Evolutionary conservation across 2,797 vertebrate species (phyloP), one percentile per base, ranked within the genome.

Genomic region (Hypotaenidia philippensis): DNA sequence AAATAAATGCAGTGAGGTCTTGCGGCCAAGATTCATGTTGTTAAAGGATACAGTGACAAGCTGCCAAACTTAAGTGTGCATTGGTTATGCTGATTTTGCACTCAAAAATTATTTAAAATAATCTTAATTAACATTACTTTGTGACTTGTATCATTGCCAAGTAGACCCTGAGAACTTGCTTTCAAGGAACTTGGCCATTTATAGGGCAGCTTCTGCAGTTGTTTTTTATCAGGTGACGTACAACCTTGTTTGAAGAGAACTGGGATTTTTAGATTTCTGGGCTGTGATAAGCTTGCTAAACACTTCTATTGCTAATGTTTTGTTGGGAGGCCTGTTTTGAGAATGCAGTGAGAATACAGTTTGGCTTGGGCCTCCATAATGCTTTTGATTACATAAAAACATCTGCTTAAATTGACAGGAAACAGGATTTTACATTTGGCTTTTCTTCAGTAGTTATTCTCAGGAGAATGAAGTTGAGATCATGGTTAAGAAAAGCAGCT

Each of bases 401-500:
- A 97, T 97, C 96, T 97, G 96, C 91, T 96, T 95, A 84, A 92
- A 94, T 96, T 96, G 92, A 96, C 97, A 96, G 94, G 96, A 97
- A 97, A 93, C 66, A 87, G 94, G 86, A 86, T 96, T 97, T 98
- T 97, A 87, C 93, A 95, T 97, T 95, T 96, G 96, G 94, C 95
- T 93, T 95, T 96, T 97, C 96, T 96, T 97, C 94, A 96, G 50
- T 96, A 93, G 85, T 90, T 90, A 95, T 87, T 96, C 95, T 95
- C 97, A 80, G 85, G 94, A 97, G 95, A 93, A 93, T 90, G 78
- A 92, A 96, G 92, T 96, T 97, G 96, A 97, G 94, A 94, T 97
- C 91, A 95, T 94, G 92, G 95, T 96, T 97, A 97, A 95, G 90
- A 95, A 97, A 97, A 97, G 89, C 97, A 97, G 96, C 97, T 97